Evolutionary conservation across 2,113 vertebrate genomes (phyloP).

Genomic region (Platysternon megacephalum): DNA sequence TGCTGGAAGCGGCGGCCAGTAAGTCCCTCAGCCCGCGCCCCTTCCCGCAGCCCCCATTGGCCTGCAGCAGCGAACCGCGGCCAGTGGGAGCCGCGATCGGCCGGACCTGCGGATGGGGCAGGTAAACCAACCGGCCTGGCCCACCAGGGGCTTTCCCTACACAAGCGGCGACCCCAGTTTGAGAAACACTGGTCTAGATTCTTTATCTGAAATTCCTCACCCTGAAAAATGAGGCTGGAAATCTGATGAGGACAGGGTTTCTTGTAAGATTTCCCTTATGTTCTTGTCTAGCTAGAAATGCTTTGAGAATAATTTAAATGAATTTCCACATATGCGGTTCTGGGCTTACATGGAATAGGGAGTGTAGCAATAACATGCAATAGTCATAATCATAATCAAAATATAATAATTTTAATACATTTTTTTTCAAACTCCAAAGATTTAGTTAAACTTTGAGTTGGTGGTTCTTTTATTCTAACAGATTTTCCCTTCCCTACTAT

Average conservation of each 20-base stretch:
- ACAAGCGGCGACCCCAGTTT: too few relatives aligned
- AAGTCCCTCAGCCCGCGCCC: too few relatives aligned
- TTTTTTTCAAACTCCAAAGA: not conserved
- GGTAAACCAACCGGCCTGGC: too few relatives aligned
- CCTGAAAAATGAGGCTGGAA: not conserved
- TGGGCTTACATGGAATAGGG: not conserved
- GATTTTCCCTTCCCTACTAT: not conserved
- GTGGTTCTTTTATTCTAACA: not conserved
- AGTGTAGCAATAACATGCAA: not conserved
- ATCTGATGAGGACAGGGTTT: accelerated
- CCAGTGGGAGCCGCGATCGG: too few relatives aligned
- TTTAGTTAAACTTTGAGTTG: not conserved
- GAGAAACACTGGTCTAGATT: too few relatives aligned
- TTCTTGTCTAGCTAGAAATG: not conserved
- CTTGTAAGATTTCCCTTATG: not conserved
- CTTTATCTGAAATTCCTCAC: not conserved
- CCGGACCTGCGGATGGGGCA: too few relatives aligned
- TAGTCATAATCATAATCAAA: not conserved
- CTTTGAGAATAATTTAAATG: not conserved
- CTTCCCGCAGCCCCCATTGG: too few relatives aligned
- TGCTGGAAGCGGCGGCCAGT: too few relatives aligned
- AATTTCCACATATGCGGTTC: not conserved
- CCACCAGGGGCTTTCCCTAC: too few relatives aligned
- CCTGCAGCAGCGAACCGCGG: too few relatives aligned
- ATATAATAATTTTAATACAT: not conserved